Conservation (phyloP, 2,113 vertebrate genomes). For the Catagonus wagneri region DNA sequence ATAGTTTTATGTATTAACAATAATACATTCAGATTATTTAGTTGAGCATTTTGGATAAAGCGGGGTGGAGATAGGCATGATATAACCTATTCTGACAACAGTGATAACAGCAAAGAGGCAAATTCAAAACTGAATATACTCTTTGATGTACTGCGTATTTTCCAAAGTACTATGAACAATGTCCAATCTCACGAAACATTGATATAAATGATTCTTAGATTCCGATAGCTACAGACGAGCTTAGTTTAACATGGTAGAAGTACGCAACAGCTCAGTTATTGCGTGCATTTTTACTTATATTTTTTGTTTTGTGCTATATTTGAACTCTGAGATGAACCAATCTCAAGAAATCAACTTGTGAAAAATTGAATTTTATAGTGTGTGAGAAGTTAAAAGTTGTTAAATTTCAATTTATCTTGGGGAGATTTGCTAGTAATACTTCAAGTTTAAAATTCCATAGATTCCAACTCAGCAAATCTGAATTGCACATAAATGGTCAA, state of each 20-base stretch:
- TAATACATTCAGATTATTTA: background rate
- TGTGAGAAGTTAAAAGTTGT: constrained; percentile 23
- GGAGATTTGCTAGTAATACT: background rate
- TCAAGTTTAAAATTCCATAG: background rate
- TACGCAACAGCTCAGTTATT: background rate
- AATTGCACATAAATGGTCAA: background rate
- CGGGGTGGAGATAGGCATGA: background rate
- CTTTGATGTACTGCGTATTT: constrained; percentile 53
- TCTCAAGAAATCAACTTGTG: background rate
- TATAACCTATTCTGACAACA: background rate
- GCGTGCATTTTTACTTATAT: background rate
- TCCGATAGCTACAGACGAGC: background rate
- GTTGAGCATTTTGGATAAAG: background rate
- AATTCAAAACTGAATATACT: background rate
- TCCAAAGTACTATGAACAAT: background rate
- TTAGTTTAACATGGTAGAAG: constrained; percentile 8
- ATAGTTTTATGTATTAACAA: background rate
- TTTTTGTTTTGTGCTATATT: constrained; percentile 33
- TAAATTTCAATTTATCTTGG: constrained; percentile 34
- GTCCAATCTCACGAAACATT: background rate
- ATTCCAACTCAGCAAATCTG: background rate
- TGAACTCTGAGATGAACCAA: background rate
- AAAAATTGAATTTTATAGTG: background rate
- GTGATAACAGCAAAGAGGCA: background rate
- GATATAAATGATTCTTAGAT: constrained; percentile 23